Evolutionary conservation across 92 coral and sea anemone species (phyloP).

Genomic region (Actinernus sp.): DNA sequence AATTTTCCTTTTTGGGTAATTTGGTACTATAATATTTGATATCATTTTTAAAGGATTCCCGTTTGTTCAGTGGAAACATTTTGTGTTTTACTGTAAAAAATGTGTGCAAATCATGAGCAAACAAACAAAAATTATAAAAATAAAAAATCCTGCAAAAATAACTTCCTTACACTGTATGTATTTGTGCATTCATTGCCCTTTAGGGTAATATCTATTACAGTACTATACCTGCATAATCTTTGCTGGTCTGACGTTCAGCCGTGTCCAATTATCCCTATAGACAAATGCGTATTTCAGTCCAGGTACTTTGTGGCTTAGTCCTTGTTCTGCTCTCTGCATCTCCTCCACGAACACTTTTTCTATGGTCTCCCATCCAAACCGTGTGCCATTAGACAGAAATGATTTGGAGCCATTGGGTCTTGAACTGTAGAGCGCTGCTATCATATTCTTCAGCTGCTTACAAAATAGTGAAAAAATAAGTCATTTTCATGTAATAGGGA

Average conservation of each 20-base stretch:
- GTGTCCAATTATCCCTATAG: conserved; percentile 41
- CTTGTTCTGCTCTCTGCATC: conserved; percentile 15
- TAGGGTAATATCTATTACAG: background rate
- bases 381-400: background rate
- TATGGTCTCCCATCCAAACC: conserved; percentile 31
- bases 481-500: too few species aligned
- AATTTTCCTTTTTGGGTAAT: too few species aligned
- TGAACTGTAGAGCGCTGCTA: conserved; percentile 49
- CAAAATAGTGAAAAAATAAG: background rate
- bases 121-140: too few species aligned
- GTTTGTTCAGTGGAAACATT: too few species aligned
- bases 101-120: too few species aligned
- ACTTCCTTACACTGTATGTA: too few species aligned
- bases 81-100: too few species aligned
- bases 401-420: conserved; percentile 23
- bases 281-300: conserved; percentile 30
- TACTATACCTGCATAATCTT: conserved; percentile 38
- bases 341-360: conserved; percentile 4
- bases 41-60: too few species aligned
- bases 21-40: too few species aligned
- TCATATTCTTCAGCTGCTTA: conserved; percentile 26
- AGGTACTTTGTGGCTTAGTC: conserved; percentile 23
- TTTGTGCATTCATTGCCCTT: too few species aligned
- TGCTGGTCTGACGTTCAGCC: conserved; percentile 47
- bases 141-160: too few species aligned